These are phyloP conservation scores for Holothuria scabra DNA, from an alignment of 53 echinoderm and acorn worm species.

Conservation along the genomic window DNA sequence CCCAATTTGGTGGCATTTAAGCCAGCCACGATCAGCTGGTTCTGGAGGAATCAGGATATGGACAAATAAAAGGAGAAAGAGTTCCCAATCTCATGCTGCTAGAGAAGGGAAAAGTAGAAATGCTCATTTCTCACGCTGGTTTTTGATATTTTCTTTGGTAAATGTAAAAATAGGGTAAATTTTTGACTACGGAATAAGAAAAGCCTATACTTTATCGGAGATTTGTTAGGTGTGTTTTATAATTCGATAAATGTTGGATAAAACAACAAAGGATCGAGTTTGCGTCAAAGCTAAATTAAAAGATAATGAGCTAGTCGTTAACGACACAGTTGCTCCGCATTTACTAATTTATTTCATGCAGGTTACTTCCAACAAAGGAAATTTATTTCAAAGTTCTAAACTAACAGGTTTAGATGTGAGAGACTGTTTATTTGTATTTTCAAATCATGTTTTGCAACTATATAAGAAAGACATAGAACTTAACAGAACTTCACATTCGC, in stretches of 20 bases:
- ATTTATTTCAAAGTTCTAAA: too few relatives aligned
- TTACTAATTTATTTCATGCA: constrained; percentile 32
- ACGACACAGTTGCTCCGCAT: not conserved
- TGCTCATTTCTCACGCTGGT: constrained; percentile 43
- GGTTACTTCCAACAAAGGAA: constrained; percentile 46
- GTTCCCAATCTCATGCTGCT: constrained; percentile 37
- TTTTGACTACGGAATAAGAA: constrained; percentile 14
- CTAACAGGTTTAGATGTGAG: too few relatives aligned
- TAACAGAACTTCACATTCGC: too few relatives aligned
- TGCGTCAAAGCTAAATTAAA: constrained; percentile 49
- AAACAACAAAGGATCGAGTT: constrained; percentile 7
- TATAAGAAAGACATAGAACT: too few relatives aligned
- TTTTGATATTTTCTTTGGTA: not conserved
- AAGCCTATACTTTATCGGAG: not conserved
- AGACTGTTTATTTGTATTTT: too few relatives aligned
- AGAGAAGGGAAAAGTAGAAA: constrained; percentile 37
- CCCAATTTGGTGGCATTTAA: constrained; percentile 54
- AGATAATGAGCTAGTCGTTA: constrained; percentile 33
- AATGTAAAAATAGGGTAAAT: constrained; percentile 38
- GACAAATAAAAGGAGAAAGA: not conserved
- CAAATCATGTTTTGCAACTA: too few relatives aligned
- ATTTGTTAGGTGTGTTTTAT: constrained; percentile 8
- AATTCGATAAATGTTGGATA: constrained; percentile 32
- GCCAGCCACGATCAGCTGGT: constrained; percentile 40
- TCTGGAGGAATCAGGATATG: not conserved